Evolutionary conservation across 2,113 vertebrate genomes (phyloP).

Genomic region (Prionailurus bengalensis): DNA sequence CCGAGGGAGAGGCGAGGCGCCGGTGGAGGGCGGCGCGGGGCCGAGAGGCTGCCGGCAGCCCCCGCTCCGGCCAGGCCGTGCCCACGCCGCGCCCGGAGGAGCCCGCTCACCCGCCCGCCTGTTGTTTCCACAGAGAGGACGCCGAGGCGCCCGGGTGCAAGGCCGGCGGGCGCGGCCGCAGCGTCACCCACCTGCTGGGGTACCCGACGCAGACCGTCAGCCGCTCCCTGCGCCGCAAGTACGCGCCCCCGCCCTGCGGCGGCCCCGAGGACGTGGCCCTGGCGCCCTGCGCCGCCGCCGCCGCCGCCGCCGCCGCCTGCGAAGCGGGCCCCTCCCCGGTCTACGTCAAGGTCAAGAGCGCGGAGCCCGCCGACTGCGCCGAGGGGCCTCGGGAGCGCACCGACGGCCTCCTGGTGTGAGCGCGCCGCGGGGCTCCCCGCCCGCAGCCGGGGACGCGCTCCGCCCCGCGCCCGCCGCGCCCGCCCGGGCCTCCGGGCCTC

Average conservation of each 20-base stretch:
- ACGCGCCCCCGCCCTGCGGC: constrained; percentile 72
- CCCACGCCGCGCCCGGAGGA: constrained; percentile 62
- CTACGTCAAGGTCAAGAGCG: constrained; percentile 76
- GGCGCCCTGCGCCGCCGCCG: constrained; percentile 28
- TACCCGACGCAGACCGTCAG: constrained; percentile 81
- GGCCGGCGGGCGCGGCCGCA: constrained; percentile 78
- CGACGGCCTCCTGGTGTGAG: constrained; percentile 82
- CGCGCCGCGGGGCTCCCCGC: constrained; percentile 46
- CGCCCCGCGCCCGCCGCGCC: neutral
- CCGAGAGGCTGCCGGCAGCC: neutral
- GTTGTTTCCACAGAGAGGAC: constrained; percentile 85
- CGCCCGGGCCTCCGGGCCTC: neutral
- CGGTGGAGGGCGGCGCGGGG: constrained; percentile 50
- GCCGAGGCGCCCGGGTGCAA: constrained; percentile 82
- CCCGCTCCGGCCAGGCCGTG: constrained; percentile 71
- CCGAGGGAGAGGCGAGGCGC: neutral
- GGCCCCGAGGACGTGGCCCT: constrained; percentile 75
- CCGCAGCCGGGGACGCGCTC: neutral
- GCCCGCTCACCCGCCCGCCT: constrained; percentile 74
- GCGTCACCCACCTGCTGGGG: constrained; percentile 82
- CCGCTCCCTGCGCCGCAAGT: constrained; percentile 78
- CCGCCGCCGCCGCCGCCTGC: constrained; percentile 48
- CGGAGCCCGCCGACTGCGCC: constrained; percentile 33
- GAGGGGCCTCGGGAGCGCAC: constrained; percentile 63
- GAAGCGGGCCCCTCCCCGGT: constrained; percentile 76